Conservation (phyloP, 2,113 vertebrate genomes). For the Neolamprologus sp. region DNA sequence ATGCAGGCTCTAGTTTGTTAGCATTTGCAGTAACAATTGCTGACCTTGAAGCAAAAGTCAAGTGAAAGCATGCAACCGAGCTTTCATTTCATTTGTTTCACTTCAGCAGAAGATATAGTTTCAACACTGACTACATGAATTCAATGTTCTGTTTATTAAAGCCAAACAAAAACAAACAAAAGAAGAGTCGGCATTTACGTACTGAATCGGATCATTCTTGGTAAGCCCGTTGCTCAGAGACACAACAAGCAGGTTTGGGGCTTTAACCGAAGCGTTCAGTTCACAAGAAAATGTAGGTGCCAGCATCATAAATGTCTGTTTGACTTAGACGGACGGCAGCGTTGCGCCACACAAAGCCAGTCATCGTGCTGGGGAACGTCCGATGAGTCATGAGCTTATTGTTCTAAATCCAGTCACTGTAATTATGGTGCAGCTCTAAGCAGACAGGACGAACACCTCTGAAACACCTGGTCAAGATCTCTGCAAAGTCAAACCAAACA, state of each 20-base stretch:
- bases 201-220: background rate
- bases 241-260: background rate
- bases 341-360: background rate
- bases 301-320: background rate
- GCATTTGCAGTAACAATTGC: background rate
- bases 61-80: background rate
- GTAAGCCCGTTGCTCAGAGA: background rate
- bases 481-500: background rate
- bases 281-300: background rate
- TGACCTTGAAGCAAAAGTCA: background rate
- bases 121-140: background rate
- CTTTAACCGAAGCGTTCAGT: background rate
- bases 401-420: constrained; percentile 54
- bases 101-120: background rate
- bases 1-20: background rate
- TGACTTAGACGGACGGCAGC: background rate
- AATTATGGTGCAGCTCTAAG: constrained; percentile 24
- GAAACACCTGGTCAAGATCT: background rate
- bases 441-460: background rate
- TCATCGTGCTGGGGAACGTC: background rate
- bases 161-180: background rate
- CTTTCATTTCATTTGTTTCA: background rate
- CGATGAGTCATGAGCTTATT: constrained; percentile 52
- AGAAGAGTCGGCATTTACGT: background rate
- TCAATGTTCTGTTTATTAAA: background rate